Percentiles rank a stretch among this genome's conserved stretches.
These are phyloP conservation scores for Eupithecia subumbrata DNA, from an alignment of 2,888 invertebrate species.

Conservation along the genomic window DNA sequence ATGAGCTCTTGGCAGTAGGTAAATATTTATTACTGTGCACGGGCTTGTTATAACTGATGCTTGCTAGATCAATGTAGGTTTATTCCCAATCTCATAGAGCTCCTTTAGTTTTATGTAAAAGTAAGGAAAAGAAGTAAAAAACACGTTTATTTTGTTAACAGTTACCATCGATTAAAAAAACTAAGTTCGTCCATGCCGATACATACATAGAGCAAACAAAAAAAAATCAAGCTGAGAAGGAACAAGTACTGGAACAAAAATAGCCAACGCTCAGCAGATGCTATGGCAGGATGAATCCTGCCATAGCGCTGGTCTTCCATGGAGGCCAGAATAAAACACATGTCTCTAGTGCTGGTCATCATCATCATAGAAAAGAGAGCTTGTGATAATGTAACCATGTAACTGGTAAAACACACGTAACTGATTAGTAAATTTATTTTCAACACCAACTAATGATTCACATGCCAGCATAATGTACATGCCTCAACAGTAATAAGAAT, in stretches of 20 bases:
- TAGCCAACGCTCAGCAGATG: too few species aligned
- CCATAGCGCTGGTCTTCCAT: too few species aligned
- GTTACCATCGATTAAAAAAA: too few species aligned
- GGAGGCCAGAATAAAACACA: too few species aligned
- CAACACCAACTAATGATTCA: background rate
- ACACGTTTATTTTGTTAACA: too few species aligned
- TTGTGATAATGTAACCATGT: background rate
- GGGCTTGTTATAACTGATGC: background rate
- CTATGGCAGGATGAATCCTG: too few species aligned
- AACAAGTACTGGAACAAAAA: too few species aligned
- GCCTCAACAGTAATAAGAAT: constrained; percentile 35
- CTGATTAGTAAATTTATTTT: background rate
- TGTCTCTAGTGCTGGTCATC: background rate
- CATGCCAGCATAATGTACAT: background rate
- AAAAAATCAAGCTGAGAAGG: too few species aligned
- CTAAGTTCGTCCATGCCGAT: too few species aligned
- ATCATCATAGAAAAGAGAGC: background rate
- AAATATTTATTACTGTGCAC: background rate
- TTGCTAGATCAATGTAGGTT: background rate
- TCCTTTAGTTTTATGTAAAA: background rate
- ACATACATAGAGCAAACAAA: too few species aligned
- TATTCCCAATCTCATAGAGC: background rate
- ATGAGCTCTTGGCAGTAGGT: background rate
- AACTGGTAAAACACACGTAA: background rate
- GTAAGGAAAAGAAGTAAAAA: too few species aligned